phyloP scores from a whole-genome alignment of 1,140 invertebrate species.

The Aphaenogaster floridana region DNA sequence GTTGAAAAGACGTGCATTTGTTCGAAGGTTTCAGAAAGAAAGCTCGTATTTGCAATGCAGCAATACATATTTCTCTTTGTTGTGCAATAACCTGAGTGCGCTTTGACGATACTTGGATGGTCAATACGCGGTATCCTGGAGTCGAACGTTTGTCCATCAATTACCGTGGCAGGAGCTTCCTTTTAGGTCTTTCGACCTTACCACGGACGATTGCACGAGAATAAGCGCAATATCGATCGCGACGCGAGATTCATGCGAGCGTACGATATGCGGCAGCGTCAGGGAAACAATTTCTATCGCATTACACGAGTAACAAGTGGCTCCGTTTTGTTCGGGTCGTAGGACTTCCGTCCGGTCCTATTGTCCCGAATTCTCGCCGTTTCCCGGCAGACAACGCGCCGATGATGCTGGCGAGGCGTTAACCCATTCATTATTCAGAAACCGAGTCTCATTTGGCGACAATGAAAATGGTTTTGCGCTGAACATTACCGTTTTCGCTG shows the following conservation, averaged over 20 bases:
- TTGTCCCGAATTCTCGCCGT: slow-evolving; percentile 41
- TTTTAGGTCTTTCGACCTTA: slow-evolving; percentile 46
- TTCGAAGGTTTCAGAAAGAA: background rate
- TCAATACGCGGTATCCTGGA: slow-evolving; percentile 14
- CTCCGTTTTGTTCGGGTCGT: slow-evolving; percentile 60
- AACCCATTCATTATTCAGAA: slow-evolving; percentile 30
- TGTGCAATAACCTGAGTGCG: slow-evolving; percentile 15
- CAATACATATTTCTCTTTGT: background rate
- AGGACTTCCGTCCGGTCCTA: slow-evolving; percentile 15
- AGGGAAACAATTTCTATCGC: slow-evolving; percentile 62
- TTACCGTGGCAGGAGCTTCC: slow-evolving; percentile 40
- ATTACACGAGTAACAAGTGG: slow-evolving; percentile 72
- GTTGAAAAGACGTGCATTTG: background rate
- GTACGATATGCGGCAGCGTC: slow-evolving; percentile 19
- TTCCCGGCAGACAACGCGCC: slow-evolving; percentile 3
- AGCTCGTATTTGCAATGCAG: background rate
- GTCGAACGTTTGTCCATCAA: slow-evolving; percentile 38
- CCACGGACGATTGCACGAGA: slow-evolving; percentile 19
- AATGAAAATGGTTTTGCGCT: slow-evolving; percentile 46
- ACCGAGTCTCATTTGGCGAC: slow-evolving; percentile 40
- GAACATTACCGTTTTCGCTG: background rate
- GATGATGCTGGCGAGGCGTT: slow-evolving; percentile 26
- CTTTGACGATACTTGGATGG: slow-evolving; percentile 17
- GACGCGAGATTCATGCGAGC: slow-evolving; percentile 56
- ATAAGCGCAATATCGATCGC: slow-evolving; percentile 69